Base-by-base conservation (phyloP, 2,797 vertebrate genomes). In the Cyprinodon diabolis region DNA sequence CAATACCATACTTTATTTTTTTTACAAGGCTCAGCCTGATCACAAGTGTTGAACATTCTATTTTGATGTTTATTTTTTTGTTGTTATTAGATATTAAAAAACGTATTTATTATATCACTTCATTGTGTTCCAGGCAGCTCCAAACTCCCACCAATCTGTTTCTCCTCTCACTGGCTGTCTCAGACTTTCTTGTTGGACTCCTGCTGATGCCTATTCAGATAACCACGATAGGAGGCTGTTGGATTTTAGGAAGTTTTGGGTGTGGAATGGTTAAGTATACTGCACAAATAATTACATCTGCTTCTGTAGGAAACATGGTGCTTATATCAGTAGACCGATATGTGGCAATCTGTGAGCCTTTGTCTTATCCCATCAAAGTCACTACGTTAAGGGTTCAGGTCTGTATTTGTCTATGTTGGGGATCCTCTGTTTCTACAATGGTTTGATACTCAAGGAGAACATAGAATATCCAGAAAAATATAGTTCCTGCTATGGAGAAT, bases 101-200 rank as follows among this genome's bases (percentile, higher is more conserved):
- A 7, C 6, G 6, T 47, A 47, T 7, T 47, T 47, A 47, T 47
- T 47, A 47, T 47, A 47, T 47, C 11, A 30, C 30, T 30, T 30
- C 30, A 30, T 49, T 49, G 48, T 49, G 48, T 49, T 49, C 10
- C 82, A 90, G 89, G 78, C 82, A 89, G 82, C 89, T 90, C 15
- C 87, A 85, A 25, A 86, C 74, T 1, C 74, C 86, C 68, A 87
- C 89, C 77, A 90, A 90, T 76, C 66, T 86, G 60, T 66, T 90
- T 49, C 73, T 90, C 14, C 85, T 90, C 54, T 88, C 85, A 11
- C 84, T 90, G 81, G 87, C 85, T 19, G 68, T 74, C n/a, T 73
- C 85, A 0, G 86, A 90, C 54, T 74, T 90, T 45, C 54, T 88
- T 0, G 82, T 88, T 3, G 86, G 89, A n/a, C 14, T 90, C 21